Base-by-base conservation (phyloP, 2,888 invertebrate genomes). In the Molorchus minor region DNA sequence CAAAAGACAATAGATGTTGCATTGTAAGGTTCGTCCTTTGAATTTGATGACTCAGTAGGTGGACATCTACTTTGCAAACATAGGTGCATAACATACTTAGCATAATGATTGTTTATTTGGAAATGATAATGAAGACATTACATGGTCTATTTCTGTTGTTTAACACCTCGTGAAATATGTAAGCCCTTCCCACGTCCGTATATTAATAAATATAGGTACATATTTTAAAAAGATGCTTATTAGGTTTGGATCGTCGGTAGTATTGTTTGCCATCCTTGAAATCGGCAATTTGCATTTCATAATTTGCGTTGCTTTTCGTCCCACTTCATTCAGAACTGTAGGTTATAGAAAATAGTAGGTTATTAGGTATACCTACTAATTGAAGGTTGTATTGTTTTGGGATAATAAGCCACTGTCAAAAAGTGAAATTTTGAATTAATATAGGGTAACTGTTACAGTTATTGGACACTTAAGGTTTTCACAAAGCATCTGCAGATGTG, bases 41-140 rank as follows among this genome's bases (percentile, higher is more conserved):
- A n/a, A n/a, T n/a, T n/a, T n/a, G 19, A 20, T 47, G 47, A 47
- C 13, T 35, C 47, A 47, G 8, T 1, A 15, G 8, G 10, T 1
- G 13, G 25, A 38, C 15, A 21, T 7, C 21, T 15, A 15, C 38
- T 20, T 15, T 36, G 25, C 25, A 25, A 21, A 20, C 21, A 36
- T 20, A n/a, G n/a, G n/a, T n/a, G n/a, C n/a, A n/a, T n/a, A n/a
- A n/a, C n/a, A n/a, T n/a, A n/a, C n/a, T n/a, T n/a, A n/a, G n/a
- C n/a, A 36, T 12, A 5, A 35, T 47, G 36, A 35, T 47, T 49
- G 35, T 47, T 49, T 36, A 49, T 49, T 49, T 21, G 47, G 8
- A 35, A 49, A 36, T 38, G 25, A n/a, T 46, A 33, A 46, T 46
- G 30, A 46, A 19, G 12, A 7, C 19, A 30, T 30, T 29, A 16